Evolutionary conservation across 2,888 invertebrate species (phyloP), one percentile per base, ranked within the genome.

Genomic region (Netelia fuscicornis): DNA sequence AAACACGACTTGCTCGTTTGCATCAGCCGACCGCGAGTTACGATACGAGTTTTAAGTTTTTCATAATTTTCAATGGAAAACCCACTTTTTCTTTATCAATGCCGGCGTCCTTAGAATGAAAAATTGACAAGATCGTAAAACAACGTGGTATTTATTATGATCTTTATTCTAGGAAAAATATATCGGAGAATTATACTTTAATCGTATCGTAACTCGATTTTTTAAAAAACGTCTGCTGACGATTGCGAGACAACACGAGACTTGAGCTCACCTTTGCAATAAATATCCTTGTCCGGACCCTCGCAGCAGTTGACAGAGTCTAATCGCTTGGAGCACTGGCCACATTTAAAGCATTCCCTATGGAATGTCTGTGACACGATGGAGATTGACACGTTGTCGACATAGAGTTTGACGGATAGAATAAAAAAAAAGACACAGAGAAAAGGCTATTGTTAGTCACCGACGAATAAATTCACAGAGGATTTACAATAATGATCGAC

Each of bases 211-310:
- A 65, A 84, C 75, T 81, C 48, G 20, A 52, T 72, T 67, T 78
- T 42, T 10, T 25, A 67, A 20, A 58, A 67, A 58, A n/a, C 10
- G 67, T 67, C 25, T 3, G 23, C 65, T 65, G 2, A 74, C 42
- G 78, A 54, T 13, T 25, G 13, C 67, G 80, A 52, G 52, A 42
- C 48, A 48, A 74, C 70, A 74, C 79, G 65, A 74, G 52, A 80
- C 30, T 83, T 84, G 67, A 3, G 42, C 93, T 93, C 95, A 98
- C 98, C 97, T 97, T 97, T 98, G 95, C 99, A 99, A 95, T 98
- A 99, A 95, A 98, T 98, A 94, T 98, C 97, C 95, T 97, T 97
- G 94, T 98, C 98, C 91, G 98, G 97, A 92, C 98, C 98, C 95
- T 98, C 98, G 94, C 98, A 98, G 95, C 97, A 97, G 95, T 97